Base-by-base conservation (phyloP, 2,797 vertebrate species). In the Lacerta bilineata region DNA sequence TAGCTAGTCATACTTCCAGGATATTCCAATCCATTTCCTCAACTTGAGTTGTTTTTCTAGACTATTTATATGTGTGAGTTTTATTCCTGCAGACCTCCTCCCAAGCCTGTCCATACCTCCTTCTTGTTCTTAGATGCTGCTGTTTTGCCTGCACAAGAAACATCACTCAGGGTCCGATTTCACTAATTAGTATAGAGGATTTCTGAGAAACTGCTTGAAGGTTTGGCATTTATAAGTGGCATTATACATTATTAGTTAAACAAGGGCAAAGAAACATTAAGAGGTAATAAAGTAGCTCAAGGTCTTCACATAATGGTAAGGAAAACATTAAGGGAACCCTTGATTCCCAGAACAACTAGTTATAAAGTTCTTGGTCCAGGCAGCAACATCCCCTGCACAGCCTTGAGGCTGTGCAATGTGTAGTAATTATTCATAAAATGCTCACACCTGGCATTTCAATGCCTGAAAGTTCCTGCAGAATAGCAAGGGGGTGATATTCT, bases 401-500 rank as follows among this genome's bases (percentile, higher is more conserved):
- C 50, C 39, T 25, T 23, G 43, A 20, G 9, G 29, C 9, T 15
- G 18, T 59, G 23, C 27, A 43, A 43, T 64, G 39, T 71, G 8
- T 41, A 9, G 66, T 61, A 75, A 27, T 66, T 9, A 55, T 79
- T 69, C 64, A 84, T 33, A 55, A 29, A 46, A 78, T 68, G 29
- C 61, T 15, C 11, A 3, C 41, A 66, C 55, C 33, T 43, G 76
- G 66, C 33, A 41, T 61, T 43, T 71, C 50, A 43, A 69, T 33
- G 11, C 9, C 18, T 75, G 66, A 69, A 84, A 79, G n/a, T 69
- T 84, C 77, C 39, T 43, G 18, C 64, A 84, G 46, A 83, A 15
- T 41, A 39, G 81, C 43, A 50, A 78, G 50, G 82, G 29, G 36
- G 50, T 61, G 50, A 87, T 76, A 68, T 83, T 76, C 29, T 75